phyloP scores from a whole-genome alignment of 2,888 invertebrate genomes.

The Xanthostigma xanthostigma region DNA sequence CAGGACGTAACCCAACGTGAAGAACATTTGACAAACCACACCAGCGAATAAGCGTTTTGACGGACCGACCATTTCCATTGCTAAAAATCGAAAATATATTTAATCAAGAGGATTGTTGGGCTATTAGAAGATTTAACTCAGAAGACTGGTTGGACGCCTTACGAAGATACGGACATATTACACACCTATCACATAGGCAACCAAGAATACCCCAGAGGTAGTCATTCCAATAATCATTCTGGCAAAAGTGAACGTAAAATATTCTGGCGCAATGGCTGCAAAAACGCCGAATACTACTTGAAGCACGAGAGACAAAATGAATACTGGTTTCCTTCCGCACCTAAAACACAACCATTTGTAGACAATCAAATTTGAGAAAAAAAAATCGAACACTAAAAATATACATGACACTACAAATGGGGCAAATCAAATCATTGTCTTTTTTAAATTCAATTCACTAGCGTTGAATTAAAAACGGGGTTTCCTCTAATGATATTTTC shows the following conservation, averaged over 20 bases:
- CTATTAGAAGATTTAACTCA: background rate
- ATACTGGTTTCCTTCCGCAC: slow-evolving; percentile 54
- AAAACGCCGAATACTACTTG: slow-evolving; percentile 51
- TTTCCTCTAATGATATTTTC: no score
- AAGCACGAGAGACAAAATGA: slow-evolving; percentile 53
- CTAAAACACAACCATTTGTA: slow-evolving; percentile 20
- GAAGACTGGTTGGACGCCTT: background rate
- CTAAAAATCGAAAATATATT: slow-evolving; percentile 21
- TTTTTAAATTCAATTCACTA: no score
- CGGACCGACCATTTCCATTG: slow-evolving; percentile 58
- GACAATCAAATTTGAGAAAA: no score
- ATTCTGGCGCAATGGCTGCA: slow-evolving; percentile 52
- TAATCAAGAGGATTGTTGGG: background rate
- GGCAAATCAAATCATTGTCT: no score
- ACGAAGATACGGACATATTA: slow-evolving; percentile 1
- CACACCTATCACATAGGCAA: slow-evolving; percentile 62
- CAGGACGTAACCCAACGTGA: slow-evolving; percentile 54
- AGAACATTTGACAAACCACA: slow-evolving; percentile 58
- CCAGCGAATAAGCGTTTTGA: slow-evolving; percentile 51
- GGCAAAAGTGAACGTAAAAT: slow-evolving; percentile 47
- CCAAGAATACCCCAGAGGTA: slow-evolving; percentile 61
- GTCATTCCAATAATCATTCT: slow-evolving; percentile 55
- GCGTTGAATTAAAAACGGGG: no score
- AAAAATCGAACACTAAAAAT: no score
- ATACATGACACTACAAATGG: no score